Evolutionary conservation across 2,888 invertebrate species (phyloP).

Genomic region (Linnaemya vulpina): DNA sequence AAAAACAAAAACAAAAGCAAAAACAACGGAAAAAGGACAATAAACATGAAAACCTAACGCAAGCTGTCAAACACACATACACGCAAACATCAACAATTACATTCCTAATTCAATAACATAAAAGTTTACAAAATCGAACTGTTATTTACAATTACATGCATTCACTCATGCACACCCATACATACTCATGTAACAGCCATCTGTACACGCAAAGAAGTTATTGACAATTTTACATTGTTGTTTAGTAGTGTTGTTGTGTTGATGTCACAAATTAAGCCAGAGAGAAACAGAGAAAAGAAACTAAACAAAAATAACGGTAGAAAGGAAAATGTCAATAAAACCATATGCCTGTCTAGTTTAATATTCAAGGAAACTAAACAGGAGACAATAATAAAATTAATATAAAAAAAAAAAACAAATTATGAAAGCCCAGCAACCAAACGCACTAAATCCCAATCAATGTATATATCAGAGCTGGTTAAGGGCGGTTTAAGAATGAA

Average conservation of each 20-base stretch:
- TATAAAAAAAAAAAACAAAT: slow-evolving; percentile 3
- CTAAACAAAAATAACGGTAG: slow-evolving; percentile 45
- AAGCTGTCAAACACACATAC: slow-evolving; percentile 17
- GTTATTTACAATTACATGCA: slow-evolving; percentile 42
- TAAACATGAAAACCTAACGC: slow-evolving; percentile 42
- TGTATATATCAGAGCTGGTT: slow-evolving; percentile 16
- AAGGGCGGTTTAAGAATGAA: background rate
- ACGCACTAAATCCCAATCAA: slow-evolving; percentile 1
- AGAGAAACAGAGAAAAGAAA: slow-evolving; percentile 9
- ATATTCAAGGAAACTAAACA: slow-evolving; percentile 22
- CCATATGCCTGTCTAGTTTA: slow-evolving; percentile 45
- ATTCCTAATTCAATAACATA: background rate
- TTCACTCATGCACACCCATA: background rate
- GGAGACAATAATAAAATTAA: slow-evolving; percentile 21
- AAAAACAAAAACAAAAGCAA: slow-evolving; percentile 40
- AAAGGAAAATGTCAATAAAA: slow-evolving; percentile 47
- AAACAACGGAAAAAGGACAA: slow-evolving; percentile 51
- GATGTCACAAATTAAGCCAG: slow-evolving; percentile 12
- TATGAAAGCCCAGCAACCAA: background rate
- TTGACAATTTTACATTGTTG: slow-evolving; percentile 48
- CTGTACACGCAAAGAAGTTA: slow-evolving; percentile 34
- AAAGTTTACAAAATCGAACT: slow-evolving; percentile 55
- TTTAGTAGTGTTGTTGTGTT: background rate
- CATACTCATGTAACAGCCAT: too few relatives aligned
- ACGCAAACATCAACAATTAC: background rate